These are phyloP conservation scores for Acanthiza pusilla DNA, from an alignment of 2,797 vertebrate species.

Conservation along the genomic window DNA sequence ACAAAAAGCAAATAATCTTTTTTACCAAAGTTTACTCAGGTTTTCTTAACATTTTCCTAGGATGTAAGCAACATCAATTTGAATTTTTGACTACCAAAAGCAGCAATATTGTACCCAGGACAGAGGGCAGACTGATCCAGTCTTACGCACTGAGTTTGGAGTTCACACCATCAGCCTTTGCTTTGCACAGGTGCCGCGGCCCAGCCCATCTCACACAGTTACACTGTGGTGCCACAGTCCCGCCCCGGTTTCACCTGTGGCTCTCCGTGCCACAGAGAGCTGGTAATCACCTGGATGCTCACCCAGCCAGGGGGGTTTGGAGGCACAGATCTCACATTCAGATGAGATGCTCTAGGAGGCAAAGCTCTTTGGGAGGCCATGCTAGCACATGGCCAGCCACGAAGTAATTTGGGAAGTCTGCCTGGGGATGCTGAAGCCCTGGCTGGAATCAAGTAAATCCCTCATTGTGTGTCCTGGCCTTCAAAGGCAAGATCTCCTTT, in stretches of 20 bases:
- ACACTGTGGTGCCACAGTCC: background rate
- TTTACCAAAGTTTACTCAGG: background rate
- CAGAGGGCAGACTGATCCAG: background rate
- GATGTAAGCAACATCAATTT: background rate
- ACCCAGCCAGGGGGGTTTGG: background rate
- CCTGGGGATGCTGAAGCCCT: background rate
- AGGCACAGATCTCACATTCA: background rate
- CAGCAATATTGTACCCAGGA: background rate
- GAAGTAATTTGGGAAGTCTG: background rate
- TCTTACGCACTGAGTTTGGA: fast-evolving
- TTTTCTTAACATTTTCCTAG: background rate
- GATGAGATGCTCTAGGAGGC: background rate
- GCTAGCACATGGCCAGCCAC: background rate
- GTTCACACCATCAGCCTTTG: background rate
- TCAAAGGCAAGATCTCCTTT: background rate
- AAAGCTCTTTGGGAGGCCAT: background rate
- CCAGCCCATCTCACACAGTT: background rate
- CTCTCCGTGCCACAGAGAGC: background rate
- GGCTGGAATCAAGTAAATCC: background rate
- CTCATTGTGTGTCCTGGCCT: background rate
- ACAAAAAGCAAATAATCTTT: background rate
- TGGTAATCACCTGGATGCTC: background rate
- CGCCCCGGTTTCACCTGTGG: background rate
- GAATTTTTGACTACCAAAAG: background rate
- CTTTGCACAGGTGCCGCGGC: background rate